These are phyloP conservation scores for Platalea minor DNA, from an alignment of 2,797 vertebrate genomes.

Conservation along the genomic window DNA sequence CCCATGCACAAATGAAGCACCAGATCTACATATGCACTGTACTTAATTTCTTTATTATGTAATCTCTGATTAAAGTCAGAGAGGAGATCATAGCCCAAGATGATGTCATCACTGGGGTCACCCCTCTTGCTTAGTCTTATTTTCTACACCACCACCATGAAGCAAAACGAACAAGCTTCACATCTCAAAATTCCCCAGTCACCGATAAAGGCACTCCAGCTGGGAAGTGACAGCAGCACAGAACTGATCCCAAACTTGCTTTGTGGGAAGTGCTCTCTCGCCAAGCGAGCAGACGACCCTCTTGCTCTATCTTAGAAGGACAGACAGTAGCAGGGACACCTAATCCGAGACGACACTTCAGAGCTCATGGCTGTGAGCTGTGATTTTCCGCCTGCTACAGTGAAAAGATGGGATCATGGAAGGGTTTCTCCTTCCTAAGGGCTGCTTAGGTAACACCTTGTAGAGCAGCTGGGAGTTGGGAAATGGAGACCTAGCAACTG, in stretches of 20 bases:
- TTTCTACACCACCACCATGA: neutral
- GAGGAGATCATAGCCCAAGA: neutral
- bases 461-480: neutral
- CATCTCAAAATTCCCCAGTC: neutral
- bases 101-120: neutral
- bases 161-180: neutral
- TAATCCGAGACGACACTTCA: neutral
- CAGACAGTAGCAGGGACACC: neutral
- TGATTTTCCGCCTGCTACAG: neutral
- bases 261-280: neutral
- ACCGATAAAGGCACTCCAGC: neutral
- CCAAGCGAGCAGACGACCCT: neutral
- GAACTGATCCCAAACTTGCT: neutral
- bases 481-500: neutral
- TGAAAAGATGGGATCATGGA: neutral
- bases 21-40: neutral
- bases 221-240: neutral
- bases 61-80: neutral
- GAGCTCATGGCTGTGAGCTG: neutral
- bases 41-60: neutral
- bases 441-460: neutral
- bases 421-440: neutral
- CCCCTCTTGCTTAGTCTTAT: neutral
- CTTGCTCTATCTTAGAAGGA: neutral
- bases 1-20: neutral